Base-by-base conservation (phyloP, 2,888 invertebrate species). In the Euplexia lucipara region DNA sequence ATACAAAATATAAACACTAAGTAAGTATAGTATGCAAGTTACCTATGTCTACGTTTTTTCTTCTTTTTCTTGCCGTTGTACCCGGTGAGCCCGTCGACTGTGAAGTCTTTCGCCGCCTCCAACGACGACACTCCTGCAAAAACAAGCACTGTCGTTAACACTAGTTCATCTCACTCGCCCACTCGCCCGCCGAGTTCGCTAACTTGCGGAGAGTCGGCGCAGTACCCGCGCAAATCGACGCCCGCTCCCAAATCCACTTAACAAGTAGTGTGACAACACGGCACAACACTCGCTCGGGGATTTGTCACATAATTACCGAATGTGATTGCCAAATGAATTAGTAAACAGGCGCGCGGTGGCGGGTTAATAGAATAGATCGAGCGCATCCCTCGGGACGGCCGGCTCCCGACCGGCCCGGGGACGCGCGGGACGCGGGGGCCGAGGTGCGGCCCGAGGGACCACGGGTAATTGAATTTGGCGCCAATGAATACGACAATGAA, bases 21-120 rank as follows among this genome's bases (percentile, higher is more conserved):
- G n/a, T n/a, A 4, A 7, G 6, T 18, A 8, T 18, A 35, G n/a
- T 14, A 12, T 37, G 44, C 9, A 16, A 53, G 94, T 96, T 96
- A 98, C 98, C 98, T 98, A 96, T 99, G 98, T 89, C 98, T 97
- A 88, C 98, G 97, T 92, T 95, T 95, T 95, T 98, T 98, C 96
- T 98, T 98, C 96, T 98, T 98, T 94, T 98, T 98, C 96, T 98
- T 98, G 89, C 98, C 97, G 87, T 97, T 97, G 95, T 97, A 98
- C 65, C 97, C 97, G 78, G 97, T 97, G 75, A 98, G 96, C 10
- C 97, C 97, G 90, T 98, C 98, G 74, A 98, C 97, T 59, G 97
- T 97, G 93, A 98, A 98, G 89, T 98, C 98, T 92, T 98, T 98
- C 76, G 97, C 97, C 75, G 97, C 96, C 82, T 98, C 97, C 91